Evolutionary conservation across 1,140 invertebrate species (phyloP).

Genomic region (Drosophila ogumai): DNA sequence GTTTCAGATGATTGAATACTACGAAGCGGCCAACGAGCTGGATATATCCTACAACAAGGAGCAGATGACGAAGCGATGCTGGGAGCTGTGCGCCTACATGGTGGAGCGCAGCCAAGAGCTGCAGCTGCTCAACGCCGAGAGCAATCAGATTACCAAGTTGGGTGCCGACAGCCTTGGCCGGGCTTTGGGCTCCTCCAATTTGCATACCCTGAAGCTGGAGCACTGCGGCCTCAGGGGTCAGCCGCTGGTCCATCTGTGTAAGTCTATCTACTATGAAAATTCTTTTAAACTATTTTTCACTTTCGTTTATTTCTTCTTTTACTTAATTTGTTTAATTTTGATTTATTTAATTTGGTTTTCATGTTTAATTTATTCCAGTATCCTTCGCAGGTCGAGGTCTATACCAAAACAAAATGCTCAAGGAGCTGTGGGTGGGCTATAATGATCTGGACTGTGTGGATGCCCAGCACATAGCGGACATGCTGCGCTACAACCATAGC

Average conservation of each 20-base stretch:
- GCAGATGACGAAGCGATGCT: slow-evolving; percentile 88
- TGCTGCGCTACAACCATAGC: slow-evolving; percentile 89
- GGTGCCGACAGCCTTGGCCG: slow-evolving; percentile 75
- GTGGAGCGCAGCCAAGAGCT: slow-evolving; percentile 77
- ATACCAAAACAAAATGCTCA: slow-evolving; percentile 91
- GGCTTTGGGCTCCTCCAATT: slow-evolving; percentile 86
- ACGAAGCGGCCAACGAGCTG: slow-evolving; percentile 92
- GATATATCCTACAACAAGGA: slow-evolving; percentile 92
- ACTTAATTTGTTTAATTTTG: neutral
- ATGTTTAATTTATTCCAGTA: slow-evolving; percentile 21
- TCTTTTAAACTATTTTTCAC: neutral
- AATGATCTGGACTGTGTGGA: slow-evolving; percentile 91
- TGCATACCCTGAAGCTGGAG: slow-evolving; percentile 91
- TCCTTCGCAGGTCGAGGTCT: slow-evolving; percentile 89
- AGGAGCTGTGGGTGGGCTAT: slow-evolving; percentile 93
- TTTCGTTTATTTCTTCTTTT: neutral
- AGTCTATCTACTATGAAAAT: slow-evolving; percentile 40
- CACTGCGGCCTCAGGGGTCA: slow-evolving; percentile 89
- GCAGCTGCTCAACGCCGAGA: slow-evolving; percentile 76
- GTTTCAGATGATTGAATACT: slow-evolving; percentile 97
- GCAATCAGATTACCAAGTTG: slow-evolving; percentile 79
- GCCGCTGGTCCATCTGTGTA: slow-evolving; percentile 89
- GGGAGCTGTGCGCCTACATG: slow-evolving; percentile 87
- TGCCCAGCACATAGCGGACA: slow-evolving; percentile 90
- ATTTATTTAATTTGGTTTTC: slow-evolving; percentile 1